These are phyloP conservation scores for Plestiodon gilberti DNA, from an alignment of 2,113 vertebrate genomes.

Conservation along the genomic window DNA sequence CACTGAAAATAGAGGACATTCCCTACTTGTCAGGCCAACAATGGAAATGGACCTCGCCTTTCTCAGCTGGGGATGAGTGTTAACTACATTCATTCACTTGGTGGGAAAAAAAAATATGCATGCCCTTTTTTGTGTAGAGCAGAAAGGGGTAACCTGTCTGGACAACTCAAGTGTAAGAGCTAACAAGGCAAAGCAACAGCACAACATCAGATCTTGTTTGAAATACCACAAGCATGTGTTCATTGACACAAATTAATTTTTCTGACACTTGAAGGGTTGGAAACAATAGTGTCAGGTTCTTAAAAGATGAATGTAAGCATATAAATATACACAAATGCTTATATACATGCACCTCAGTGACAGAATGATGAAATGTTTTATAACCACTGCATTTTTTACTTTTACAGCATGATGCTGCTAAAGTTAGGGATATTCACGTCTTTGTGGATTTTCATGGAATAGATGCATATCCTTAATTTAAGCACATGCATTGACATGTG, in stretches of 20 bases:
- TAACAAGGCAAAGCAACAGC: slow-evolving; percentile 61
- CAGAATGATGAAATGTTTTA: not conserved
- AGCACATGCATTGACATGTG: not conserved
- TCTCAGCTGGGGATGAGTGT: slow-evolving; percentile 57
- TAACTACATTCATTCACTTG: slow-evolving; percentile 57
- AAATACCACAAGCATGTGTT: slow-evolving; percentile 76
- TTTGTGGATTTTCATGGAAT: not conserved
- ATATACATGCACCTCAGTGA: not conserved
- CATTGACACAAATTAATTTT: slow-evolving; percentile 60
- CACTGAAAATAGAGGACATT: slow-evolving; percentile 77
- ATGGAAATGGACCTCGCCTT: slow-evolving; percentile 61
- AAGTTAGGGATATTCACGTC: not conserved
- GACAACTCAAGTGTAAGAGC: slow-evolving; percentile 51
- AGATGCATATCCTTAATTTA: not conserved
- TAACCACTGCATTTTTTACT: not conserved
- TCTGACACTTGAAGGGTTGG: slow-evolving; percentile 46
- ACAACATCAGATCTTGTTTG: slow-evolving; percentile 74
- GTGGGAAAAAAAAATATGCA: slow-evolving; percentile 50
- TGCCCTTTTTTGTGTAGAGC: slow-evolving; percentile 46
- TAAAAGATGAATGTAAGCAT: slow-evolving; percentile 39
- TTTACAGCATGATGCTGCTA: not conserved
- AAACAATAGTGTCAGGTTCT: slow-evolving; percentile 18
- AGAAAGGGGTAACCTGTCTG: slow-evolving; percentile 57
- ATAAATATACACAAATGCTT: not conserved
- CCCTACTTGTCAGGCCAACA: slow-evolving; percentile 80